phyloP scores from a whole-genome alignment of 2,888 invertebrate genomes.

The Diabrotica balteata region DNA sequence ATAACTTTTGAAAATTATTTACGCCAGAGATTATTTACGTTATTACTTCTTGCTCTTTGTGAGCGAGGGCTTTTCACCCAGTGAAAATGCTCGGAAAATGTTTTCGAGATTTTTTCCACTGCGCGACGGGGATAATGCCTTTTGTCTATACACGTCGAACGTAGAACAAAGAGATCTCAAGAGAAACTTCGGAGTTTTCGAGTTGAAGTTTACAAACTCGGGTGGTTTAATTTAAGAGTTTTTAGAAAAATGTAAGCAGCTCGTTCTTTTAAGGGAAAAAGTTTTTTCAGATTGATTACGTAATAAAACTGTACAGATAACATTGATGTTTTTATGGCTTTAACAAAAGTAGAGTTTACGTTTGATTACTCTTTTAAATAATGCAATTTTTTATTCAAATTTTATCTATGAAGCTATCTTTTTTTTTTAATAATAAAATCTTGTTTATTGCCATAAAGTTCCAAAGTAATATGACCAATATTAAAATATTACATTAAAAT shows the following conservation, averaged over 20 bases:
- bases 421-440: too few species aligned
- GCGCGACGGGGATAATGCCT: slow-evolving; percentile 50
- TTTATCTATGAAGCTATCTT: too few species aligned
- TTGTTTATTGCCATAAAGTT: too few species aligned
- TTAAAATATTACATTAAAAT: too few species aligned
- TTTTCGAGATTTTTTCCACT: slow-evolving; percentile 26
- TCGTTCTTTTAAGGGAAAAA: slow-evolving; percentile 7
- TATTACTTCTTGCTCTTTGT: slow-evolving; percentile 33
- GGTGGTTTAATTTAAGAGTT: slow-evolving; percentile 22
- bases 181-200: slow-evolving; percentile 19
- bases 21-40: slow-evolving; percentile 45
- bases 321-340: too few species aligned
- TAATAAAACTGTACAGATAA: too few species aligned
- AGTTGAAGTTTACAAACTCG: slow-evolving; percentile 30
- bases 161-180: slow-evolving; percentile 14
- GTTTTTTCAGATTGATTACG: background rate
- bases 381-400: too few species aligned
- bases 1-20: slow-evolving; percentile 49
- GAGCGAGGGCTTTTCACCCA: slow-evolving; percentile 23
- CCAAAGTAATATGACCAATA: too few species aligned
- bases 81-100: slow-evolving; percentile 29
- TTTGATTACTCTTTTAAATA: too few species aligned
- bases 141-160: slow-evolving; percentile 19
- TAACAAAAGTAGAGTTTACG: too few species aligned
- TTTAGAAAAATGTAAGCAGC: slow-evolving; percentile 16